phyloP scores from a whole-genome alignment of 1,140 invertebrate genomes.

The Teleopsis dalmanni region DNA sequence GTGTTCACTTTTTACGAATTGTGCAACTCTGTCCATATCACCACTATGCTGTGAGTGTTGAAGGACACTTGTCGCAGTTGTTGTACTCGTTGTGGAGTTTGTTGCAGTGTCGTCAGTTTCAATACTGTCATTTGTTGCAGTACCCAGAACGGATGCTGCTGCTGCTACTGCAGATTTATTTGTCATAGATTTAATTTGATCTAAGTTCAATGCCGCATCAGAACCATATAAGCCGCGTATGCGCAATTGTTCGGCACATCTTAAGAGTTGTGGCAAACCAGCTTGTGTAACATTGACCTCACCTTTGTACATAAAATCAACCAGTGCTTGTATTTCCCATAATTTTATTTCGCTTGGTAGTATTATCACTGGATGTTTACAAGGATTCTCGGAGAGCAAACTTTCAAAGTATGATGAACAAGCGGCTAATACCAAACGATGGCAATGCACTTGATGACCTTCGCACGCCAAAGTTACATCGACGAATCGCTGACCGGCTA shows the following conservation, averaged over 20 bases:
- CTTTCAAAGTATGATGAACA: conserved; percentile 77
- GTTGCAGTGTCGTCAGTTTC: conserved; percentile 32
- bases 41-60: conserved; percentile 12
- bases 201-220: conserved; percentile 44
- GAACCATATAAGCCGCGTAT: conserved; percentile 55
- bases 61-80: conserved; percentile 14
- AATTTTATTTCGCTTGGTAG: conserved; percentile 60
- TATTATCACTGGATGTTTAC: conserved; percentile 77
- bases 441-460: conserved; percentile 76
- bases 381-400: conserved; percentile 72
- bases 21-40: conserved; percentile 23
- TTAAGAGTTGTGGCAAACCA: conserved; percentile 66
- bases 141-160: too few species aligned
- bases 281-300: conserved; percentile 80
- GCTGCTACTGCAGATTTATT: conserved; percentile 7
- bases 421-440: conserved; percentile 76
- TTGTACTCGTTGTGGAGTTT: conserved; percentile 27
- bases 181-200: conserved; percentile 31
- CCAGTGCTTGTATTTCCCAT: conserved; percentile 71
- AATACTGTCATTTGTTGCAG: conserved; percentile 9
- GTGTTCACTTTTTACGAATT: conserved; percentile 16
- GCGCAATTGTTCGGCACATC: conserved; percentile 73
- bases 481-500: conserved; percentile 78
- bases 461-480: conserved; percentile 86
- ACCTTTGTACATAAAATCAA: conserved; percentile 83